Evolutionary conservation across 2,888 invertebrate genomes (phyloP), one percentile per base, ranked within the genome.

Genomic region (Euspilapteryx auroguttella): DNA sequence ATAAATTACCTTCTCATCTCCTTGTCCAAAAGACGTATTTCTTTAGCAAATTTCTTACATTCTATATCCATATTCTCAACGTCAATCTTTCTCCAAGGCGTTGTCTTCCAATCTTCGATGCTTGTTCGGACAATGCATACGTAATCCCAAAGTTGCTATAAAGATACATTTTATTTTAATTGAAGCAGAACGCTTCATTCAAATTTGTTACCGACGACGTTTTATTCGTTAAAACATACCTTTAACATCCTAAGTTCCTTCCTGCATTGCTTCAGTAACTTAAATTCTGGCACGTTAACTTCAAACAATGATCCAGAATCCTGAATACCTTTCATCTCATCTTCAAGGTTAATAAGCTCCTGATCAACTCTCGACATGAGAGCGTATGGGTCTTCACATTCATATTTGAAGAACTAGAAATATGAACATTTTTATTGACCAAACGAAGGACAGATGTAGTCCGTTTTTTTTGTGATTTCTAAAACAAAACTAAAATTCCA

Each of bases 41-140:
- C 94, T 66, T 97, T 96, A 2, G 95, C 92, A 61, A 97, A 97
- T 55, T 95, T 94, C 57, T 97, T 97, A 61, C 96, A 96, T 62
- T 97, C 96, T 41, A 96, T 92, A 50, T 97, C 97, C 95, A 97
- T 96, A 49, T 95, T 94, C 66, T 97, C 97, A 22, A 96, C 95
- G 51, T 97, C 95, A 34, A 97, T 94, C 56, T 94, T 92, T 31
- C 92, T 82, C 97, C 97, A 97, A 0, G 93, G 92, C 0, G 96
- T 96, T 1, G 90, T 94, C 62, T 96, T 96, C 97, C 97, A 97
- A 52, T 95, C 94, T 47, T 94, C 90, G 33, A 97, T 92, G 48
- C 91, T 89, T 3, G 92, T 90, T 40, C 85, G 84, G 2, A 97
- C 94, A 39, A 95, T 92, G 47, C 82, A 81, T 7, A 90, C 87